Base-by-base conservation (phyloP, 2,888 invertebrate species). In the Caenorhabditis japonica region DNA sequence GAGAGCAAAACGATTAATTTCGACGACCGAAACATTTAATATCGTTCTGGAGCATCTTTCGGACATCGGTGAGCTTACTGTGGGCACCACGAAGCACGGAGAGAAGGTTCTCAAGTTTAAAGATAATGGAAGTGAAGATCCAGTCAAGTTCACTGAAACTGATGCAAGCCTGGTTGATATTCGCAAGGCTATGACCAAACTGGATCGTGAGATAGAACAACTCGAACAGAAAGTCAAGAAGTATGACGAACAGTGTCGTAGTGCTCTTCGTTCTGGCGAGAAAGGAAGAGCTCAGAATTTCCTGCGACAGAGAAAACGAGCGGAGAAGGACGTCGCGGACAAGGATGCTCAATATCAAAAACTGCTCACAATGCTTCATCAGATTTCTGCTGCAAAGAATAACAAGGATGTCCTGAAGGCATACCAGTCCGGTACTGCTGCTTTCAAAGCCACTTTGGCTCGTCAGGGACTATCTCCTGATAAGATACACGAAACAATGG, bases 51-150 rank as follows among this genome's bases (percentile, higher is more conserved):
- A 82, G 12, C 60, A 78, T 27, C 43, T 83, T n/a, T 44, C 60
- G 0, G 77, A 79, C 34, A 59, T 60, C 25, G 82, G 82, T 4
- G 80, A 81, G 27, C 41, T 83, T 1, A 69, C 80, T 0, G 75
- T 78, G 3, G 85, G 85, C 3, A 51, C 34, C n/a, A 75, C 85
- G 3, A 66, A 66, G 21, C 71, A 64, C 44, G 84, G 84, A 7
- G 85, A 86, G 30, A 81, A 80, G 71, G 74, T 86, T 8, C 53
- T 86, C 34, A 86, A 86, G 55, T 86, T 86, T 53, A 86, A 83
- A 68, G 85, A 82, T 23, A 55, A 61, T 38, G 60, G 60, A 17
- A 73, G 74, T 15, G 34, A 70, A 13, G 82, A 75, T 1, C 86
- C 86, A 2, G 83, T 78, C 5, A 72, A 75, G 8, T 84, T 86